Evolutionary conservation across 2,888 invertebrate genomes (phyloP).

Genomic region (Acanthosepion esculentum): DNA sequence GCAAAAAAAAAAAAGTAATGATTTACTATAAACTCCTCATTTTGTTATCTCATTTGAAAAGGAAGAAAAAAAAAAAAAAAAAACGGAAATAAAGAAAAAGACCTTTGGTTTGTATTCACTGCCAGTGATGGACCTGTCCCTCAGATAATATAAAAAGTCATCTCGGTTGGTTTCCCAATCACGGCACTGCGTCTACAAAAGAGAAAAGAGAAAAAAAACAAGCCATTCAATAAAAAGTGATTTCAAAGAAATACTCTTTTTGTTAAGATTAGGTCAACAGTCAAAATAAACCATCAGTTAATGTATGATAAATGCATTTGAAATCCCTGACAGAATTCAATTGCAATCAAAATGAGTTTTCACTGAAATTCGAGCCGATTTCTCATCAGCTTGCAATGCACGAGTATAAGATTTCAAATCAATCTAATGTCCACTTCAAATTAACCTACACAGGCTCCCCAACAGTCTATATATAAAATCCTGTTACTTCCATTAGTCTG

Average conservation of each 20-base stretch:
- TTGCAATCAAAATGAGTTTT: too few relatives aligned
- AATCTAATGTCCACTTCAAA: too few relatives aligned
- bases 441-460: too few relatives aligned
- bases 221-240: neutral
- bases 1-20: too few relatives aligned
- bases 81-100: neutral
- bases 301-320: too few relatives aligned
- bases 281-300: neutral
- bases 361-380: too few relatives aligned
- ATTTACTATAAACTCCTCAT: too few relatives aligned
- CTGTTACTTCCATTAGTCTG: too few relatives aligned
- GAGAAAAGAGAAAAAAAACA: neutral
- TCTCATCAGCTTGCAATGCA: too few relatives aligned
- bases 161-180: slow-evolving; percentile 59
- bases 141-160: slow-evolving; percentile 62
- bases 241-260: neutral
- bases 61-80: neutral
- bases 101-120: slow-evolving; percentile 68
- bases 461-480: too few relatives aligned
- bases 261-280: neutral
- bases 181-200: slow-evolving; percentile 56
- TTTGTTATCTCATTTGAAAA: neutral
- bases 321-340: too few relatives aligned
- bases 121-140: slow-evolving; percentile 67
- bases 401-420: too few relatives aligned